Conservation (phyloP, 2,797 vertebrate species). For the Coregonus suidteri region DNA sequence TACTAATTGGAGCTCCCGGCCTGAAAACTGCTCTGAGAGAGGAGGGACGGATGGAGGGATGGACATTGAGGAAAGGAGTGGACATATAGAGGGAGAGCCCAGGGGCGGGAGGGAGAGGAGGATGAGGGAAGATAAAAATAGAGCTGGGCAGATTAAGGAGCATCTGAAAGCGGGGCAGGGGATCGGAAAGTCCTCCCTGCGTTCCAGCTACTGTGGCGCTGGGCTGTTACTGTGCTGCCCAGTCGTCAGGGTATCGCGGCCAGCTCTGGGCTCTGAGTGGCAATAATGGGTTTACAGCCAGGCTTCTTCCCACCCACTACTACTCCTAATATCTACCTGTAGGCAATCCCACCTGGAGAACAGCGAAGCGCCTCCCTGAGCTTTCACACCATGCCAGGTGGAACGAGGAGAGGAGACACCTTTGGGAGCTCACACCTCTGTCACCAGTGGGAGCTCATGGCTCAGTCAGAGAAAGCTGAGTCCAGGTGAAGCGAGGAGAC, state of each 20-base stretch:
- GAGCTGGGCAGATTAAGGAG: constrained; percentile 77
- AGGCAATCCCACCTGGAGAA: no score
- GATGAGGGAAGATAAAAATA: constrained; percentile 75
- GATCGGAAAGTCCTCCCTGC: constrained; percentile 73
- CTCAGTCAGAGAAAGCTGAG: neutral
- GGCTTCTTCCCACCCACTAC: no score
- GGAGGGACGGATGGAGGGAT: constrained; percentile 32
- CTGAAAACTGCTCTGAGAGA: constrained; percentile 49
- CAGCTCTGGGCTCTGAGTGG: neutral
- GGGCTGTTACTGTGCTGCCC: neutral
- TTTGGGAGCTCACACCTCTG: constrained; percentile 58
- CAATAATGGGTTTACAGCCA: neutral
- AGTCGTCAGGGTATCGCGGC: neutral
- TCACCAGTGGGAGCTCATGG: constrained; percentile 58
- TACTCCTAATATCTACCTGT: no score
- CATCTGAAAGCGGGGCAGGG: constrained; percentile 77
- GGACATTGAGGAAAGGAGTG: constrained; percentile 38
- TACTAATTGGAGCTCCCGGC: constrained; percentile 73
- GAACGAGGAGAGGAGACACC: constrained; percentile 49
- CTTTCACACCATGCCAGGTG: constrained; percentile 11
- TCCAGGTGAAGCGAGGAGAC: constrained; percentile 68
- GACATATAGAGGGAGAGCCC: constrained; percentile 47
- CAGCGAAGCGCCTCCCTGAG: constrained; percentile 16
- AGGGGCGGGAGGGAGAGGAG: constrained; percentile 45
- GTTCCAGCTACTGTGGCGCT: constrained; percentile 5